These are phyloP conservation scores for Stenchaetothrips biformis DNA, from an alignment of 2,888 invertebrate species.

Conservation along the genomic window DNA sequence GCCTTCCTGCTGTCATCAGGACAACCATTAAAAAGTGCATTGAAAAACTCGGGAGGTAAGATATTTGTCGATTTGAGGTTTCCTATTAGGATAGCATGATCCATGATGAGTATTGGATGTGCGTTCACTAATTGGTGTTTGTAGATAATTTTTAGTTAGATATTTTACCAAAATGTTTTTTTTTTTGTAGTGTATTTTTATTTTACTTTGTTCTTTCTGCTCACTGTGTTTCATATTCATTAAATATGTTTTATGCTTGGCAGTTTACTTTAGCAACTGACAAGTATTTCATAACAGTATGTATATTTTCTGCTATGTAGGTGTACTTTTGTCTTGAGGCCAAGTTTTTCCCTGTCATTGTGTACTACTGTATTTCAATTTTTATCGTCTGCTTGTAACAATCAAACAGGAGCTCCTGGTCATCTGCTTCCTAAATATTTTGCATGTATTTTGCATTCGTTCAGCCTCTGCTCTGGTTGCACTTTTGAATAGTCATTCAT, in stretches of 20 bases:
- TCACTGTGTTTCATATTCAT: not conserved
- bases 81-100: slow-evolving; percentile 25
- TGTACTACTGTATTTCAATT: not conserved
- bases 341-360: not conserved
- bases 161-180: not conserved
- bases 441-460: not conserved
- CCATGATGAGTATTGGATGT: not conserved
- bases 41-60: slow-evolving; percentile 19
- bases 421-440: not conserved
- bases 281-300: slow-evolving; percentile 38
- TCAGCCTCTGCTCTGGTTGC: not conserved
- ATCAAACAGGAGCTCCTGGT: too few species aligned
- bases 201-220: not conserved
- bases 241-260: not conserved
- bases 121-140: not conserved
- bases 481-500: not conserved
- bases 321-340: not conserved
- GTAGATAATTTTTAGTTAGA: slow-evolving; percentile 21
- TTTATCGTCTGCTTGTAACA: not conserved
- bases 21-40: slow-evolving; percentile 17
- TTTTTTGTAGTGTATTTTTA: not conserved
- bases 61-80: slow-evolving; percentile 41
- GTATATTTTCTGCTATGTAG: slow-evolving; percentile 47
- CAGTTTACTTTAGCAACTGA: not conserved
- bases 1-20: slow-evolving; percentile 5